These are phyloP conservation scores for Lobophora halterata DNA, from an alignment of 2,888 invertebrate genomes.

Conservation along the genomic window DNA sequence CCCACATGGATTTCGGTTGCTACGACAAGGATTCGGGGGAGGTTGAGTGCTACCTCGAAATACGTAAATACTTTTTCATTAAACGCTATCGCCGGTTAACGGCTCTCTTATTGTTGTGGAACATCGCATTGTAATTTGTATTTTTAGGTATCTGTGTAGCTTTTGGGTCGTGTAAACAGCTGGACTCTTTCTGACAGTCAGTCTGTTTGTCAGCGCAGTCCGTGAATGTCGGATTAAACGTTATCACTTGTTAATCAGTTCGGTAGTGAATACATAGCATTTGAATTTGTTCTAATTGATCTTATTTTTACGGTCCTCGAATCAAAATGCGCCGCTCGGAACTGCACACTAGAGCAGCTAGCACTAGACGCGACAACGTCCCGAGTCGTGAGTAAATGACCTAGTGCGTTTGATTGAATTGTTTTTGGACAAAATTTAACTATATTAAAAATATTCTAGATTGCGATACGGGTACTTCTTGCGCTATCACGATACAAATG, in stretches of 20 bases:
- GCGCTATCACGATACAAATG: conserved; percentile 78
- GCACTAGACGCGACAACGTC: conserved; percentile 70
- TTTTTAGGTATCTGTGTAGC: conserved; percentile 75
- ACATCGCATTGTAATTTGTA: conserved; percentile 76
- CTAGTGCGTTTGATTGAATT: conserved; percentile 27
- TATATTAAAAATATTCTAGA: conserved; percentile 65
- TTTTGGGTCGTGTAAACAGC: conserved; percentile 78
- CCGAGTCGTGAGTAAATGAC: conserved; percentile 70
- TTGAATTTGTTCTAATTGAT: neutral
- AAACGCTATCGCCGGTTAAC: conserved; percentile 61
- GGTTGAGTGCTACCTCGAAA: conserved; percentile 85
- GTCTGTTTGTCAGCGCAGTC: conserved; percentile 67
- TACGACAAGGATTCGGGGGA: conserved; percentile 84
- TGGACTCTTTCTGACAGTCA: conserved; percentile 66
- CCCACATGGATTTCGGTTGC: conserved; percentile 83
- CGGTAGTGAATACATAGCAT: too few relatives aligned
- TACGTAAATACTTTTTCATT: conserved; percentile 81
- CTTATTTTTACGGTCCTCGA: conserved; percentile 18
- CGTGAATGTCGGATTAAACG: conserved; percentile 60
- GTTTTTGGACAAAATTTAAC: conserved; percentile 47
- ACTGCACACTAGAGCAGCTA: conserved; percentile 48
- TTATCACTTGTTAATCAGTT: conserved; percentile 46
- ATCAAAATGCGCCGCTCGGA: conserved; percentile 66
- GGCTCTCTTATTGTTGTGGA: conserved; percentile 67
- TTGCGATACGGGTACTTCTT: conserved; percentile 77